Evolutionary conservation across 1,140 invertebrate species (phyloP).

Genomic region (Cherax destructor): DNA sequence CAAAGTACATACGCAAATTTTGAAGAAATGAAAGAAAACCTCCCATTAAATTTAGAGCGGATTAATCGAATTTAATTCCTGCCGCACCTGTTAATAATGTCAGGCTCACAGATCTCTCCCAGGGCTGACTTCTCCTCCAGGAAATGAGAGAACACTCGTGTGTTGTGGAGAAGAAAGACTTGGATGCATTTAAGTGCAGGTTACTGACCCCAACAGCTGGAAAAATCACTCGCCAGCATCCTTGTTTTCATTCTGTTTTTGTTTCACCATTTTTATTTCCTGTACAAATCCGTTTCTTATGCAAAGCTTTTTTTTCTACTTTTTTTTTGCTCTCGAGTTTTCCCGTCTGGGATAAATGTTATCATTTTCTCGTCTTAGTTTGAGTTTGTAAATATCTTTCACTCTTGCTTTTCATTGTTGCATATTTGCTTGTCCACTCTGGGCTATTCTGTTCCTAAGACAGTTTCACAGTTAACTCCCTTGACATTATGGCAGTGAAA

Average conservation of each 20-base stretch:
- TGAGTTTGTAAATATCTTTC: neutral
- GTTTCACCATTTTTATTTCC: neutral
- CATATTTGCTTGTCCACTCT: neutral
- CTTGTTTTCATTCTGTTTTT: neutral
- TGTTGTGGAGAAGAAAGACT: neutral
- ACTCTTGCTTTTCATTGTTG: neutral
- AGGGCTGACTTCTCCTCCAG: neutral
- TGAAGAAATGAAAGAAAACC: too few relatives aligned
- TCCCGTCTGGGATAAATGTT: neutral
- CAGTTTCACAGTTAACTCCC: too few relatives aligned
- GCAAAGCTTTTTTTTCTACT: neutral
- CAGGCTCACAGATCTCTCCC: neutral
- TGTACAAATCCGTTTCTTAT: neutral
- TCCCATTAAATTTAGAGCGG: neutral
- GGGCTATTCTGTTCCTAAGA: too few relatives aligned
- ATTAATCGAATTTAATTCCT: neutral
- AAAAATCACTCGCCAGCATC: neutral
- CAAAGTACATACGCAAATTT: too few relatives aligned
- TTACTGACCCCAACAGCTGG: neutral
- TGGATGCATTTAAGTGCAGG: neutral
- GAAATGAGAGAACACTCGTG: constrained; percentile 9
- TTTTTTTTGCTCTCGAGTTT: neutral
- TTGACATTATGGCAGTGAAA: too few relatives aligned
- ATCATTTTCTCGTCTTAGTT: neutral
- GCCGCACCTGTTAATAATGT: neutral